A percentile compares a stretch with the other conserved stretches of the same genome.
Conservation (phyloP, 2,797 vertebrate genomes). For the Masticophis lateralis region DNA sequence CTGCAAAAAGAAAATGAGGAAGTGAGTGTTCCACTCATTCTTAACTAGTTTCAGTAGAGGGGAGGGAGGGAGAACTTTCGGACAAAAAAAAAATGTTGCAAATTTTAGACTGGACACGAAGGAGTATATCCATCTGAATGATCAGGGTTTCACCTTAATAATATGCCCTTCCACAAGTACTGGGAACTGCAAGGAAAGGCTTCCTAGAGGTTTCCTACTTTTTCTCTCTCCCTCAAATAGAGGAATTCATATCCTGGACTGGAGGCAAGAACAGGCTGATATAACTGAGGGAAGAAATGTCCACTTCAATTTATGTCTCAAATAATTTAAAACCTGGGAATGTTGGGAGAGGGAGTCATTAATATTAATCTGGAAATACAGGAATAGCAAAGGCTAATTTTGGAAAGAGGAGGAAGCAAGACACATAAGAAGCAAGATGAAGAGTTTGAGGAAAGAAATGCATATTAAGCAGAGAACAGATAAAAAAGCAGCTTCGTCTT, state of each 20-base stretch:
- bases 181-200: neutral
- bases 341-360: neutral
- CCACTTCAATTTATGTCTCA: neutral
- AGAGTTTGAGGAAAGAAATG: neutral
- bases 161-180: neutral
- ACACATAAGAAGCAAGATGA: neutral
- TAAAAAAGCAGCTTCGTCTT: neutral
- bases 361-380: neutral
- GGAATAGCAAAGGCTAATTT: neutral
- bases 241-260: neutral
- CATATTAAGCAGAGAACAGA: neutral
- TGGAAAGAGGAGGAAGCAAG: neutral
- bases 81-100: neutral
- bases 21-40: slow-evolving; percentile 10
- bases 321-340: neutral
- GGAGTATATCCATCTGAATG: no score
- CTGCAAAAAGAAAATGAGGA: slow-evolving; percentile 58
- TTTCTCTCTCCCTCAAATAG: neutral
- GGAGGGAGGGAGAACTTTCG: neutral
- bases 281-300: no score
- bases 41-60: neutral
- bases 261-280: accelerated
- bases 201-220: no score
- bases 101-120: neutral
- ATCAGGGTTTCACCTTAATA: no score